Base-by-base conservation (phyloP, 2,113 vertebrate species). In the Numenius arquata region DNA sequence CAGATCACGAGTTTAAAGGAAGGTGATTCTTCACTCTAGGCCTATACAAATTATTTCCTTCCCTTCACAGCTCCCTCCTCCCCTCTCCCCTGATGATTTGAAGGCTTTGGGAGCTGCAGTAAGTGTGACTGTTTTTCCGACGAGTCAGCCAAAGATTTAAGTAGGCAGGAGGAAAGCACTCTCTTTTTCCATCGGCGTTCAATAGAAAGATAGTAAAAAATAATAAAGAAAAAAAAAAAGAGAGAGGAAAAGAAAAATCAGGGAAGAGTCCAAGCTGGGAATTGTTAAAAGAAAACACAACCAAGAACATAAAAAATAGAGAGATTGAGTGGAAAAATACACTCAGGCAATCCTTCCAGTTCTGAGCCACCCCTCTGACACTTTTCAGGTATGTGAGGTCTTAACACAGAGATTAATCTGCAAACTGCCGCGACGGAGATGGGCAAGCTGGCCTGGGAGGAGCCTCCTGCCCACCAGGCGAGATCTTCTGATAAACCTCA, bases 21-120 rank as follows among this genome's bases (percentile, higher is more conserved):
- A 94, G 77, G 88, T 55, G 67, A 93, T 93, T 91, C 91, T 95
- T 96, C 91, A 93, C 93, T 70, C 66, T 25, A 27, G 2, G 6
- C 68, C 66, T 84, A 61, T 93, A 93, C 92, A 95, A 95, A 94
- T 93, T 2, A 89, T 91, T 84, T 84, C 80, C 68, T 88, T 87
- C 75, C 90, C 59, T 18, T 19, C 25, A 14, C 50, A 5, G 72
- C 58, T 71, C 65, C 86, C 88, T 75, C 71, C 79, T 90, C 75
- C 90, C 50, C 62, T 61, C 61, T 93, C 30, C 20, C 41, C 68
- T 38, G 56, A n/a, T 78, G 87, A 86, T 92, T 73, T 89, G 85
- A 83, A 95, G 85, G 74, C 71, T 96, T 74, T 65, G 62, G 88
- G 89, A 94, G 73, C 88, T 88, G 70, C 86, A 89, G 55, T 74